Conservation (phyloP, 1,140 invertebrate species). For the Drosophila parvula region DNA sequence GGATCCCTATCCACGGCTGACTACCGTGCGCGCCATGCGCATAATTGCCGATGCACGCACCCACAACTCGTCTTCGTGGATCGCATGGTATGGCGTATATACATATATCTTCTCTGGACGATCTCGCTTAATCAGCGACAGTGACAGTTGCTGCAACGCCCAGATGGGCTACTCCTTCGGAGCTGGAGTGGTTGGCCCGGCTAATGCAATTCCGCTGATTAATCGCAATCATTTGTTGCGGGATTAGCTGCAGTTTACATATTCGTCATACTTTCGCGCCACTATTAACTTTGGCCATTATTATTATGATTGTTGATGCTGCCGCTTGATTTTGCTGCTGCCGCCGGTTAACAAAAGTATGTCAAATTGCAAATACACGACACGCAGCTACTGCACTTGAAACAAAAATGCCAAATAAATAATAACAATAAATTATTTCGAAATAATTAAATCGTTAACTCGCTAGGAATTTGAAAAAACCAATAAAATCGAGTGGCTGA, state of each 20-base stretch:
- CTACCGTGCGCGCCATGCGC: slow-evolving; percentile 41
- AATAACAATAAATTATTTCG: neutral
- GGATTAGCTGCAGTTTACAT: slow-evolving; percentile 77
- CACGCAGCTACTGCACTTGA: slow-evolving; percentile 51
- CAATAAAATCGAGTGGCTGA: neutral
- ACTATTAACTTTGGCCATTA: slow-evolving; percentile 77
- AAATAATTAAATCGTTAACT: neutral
- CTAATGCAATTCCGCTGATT: slow-evolving; percentile 81
- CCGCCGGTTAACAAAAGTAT: slow-evolving; percentile 71
- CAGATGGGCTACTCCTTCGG: slow-evolving; percentile 25
- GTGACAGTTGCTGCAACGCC: slow-evolving; percentile 77
- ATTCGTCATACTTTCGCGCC: slow-evolving; percentile 81
- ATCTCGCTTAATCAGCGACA: slow-evolving; percentile 72
- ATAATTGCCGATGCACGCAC: slow-evolving; percentile 76
- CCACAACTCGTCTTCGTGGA: slow-evolving; percentile 52
- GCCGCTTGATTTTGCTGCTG: slow-evolving; percentile 20
- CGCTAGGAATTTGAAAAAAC: neutral
- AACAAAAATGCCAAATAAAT: neutral
- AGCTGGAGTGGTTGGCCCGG: slow-evolving; percentile 5
- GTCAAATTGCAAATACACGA: slow-evolving; percentile 78
- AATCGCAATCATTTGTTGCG: slow-evolving; percentile 82
- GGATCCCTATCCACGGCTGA: slow-evolving; percentile 5
- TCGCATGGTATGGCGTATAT: slow-evolving; percentile 1
- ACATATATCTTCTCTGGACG: slow-evolving; percentile 16
- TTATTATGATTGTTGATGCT: slow-evolving; percentile 75